phyloP scores from a whole-genome alignment of 2,113 vertebrate genomes.

The Ivindomyrus marchei region DNA sequence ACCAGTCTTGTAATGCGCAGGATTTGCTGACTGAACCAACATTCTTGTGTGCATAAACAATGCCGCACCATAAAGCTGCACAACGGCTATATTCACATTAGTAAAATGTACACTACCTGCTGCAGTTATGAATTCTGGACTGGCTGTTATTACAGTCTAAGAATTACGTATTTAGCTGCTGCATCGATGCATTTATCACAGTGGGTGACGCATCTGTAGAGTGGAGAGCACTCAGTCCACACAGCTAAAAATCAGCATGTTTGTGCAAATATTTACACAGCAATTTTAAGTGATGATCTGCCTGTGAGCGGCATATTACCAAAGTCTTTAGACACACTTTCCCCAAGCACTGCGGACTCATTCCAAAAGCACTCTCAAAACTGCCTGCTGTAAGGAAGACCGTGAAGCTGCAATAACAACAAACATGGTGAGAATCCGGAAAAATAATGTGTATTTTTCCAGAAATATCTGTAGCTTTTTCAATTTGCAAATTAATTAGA shows the following conservation, averaged over 20 bases:
- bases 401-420: not conserved
- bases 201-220: not conserved
- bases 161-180: not conserved
- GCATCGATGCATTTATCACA: constrained; percentile 9
- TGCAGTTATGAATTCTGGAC: not conserved
- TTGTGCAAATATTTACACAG: constrained; percentile 37
- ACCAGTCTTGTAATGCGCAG: not conserved
- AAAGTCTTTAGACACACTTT: constrained; percentile 17
- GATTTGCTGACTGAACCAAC: not conserved
- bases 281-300: constrained; percentile 31
- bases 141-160: not conserved
- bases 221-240: not conserved
- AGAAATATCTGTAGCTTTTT: not conserved
- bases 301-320: constrained; percentile 13
- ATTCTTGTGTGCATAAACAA: not conserved
- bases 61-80: not conserved
- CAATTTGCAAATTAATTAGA: not conserved
- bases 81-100: not conserved
- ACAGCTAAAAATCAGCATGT: not conserved
- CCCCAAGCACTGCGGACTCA: not conserved
- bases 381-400: constrained; percentile 13
- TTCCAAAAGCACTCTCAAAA: constrained; percentile 16
- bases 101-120: not conserved
- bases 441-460: not conserved
- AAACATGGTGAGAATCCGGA: not conserved